Evolutionary conservation across 2,888 invertebrate species (phyloP), one percentile per base, ranked within the genome.

Genomic region (Caenorhabditis sp.): DNA sequence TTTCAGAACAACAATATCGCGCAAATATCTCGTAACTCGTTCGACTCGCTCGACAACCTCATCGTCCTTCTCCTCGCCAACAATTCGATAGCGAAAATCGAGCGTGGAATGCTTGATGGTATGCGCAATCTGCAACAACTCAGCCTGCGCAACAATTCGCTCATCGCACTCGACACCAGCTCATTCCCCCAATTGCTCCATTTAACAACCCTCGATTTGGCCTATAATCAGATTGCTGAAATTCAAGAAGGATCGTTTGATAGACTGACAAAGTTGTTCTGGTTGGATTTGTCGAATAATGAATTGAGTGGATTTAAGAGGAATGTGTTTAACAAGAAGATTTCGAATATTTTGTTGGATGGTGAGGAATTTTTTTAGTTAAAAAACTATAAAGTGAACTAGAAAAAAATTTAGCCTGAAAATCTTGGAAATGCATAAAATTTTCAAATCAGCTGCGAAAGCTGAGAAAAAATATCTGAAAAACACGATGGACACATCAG

Each of bases 31-130:
- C 70, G 85, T 17, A 87, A 87, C 70, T 81, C 84, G 31, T 88
- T 89, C 72, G 85, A 87, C 31, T 83, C 86, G 21, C 80, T 89
- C 83, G 90, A 92, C 56, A 89, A 92, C 68, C 90, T 95, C 76
- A 92, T 92, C 87, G 91, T 91, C 77, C 90, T 95, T 77, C 92
- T 93, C 81, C 89, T 95, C 68, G 92, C 93, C 27, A 91, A 92
- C 83, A 95, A 95, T 89, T 90, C 93, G 72, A 91, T 95, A 76
- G 91, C 92, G 80, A 91, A 91, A 83, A 90, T 95, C 70, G 91
- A 86, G 36, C 74, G 78, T 10, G 84, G 86, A 38, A 83, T 83
- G 76, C 72, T 87, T 17, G 86, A 87, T 81, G 93, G 93, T 68
- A 90, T 94, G 63, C 91, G 92, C 61, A 91, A 92, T 58, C 89